phyloP scores from a whole-genome alignment of 2,888 invertebrate genomes.

The Thymelicus sylvestris region DNA sequence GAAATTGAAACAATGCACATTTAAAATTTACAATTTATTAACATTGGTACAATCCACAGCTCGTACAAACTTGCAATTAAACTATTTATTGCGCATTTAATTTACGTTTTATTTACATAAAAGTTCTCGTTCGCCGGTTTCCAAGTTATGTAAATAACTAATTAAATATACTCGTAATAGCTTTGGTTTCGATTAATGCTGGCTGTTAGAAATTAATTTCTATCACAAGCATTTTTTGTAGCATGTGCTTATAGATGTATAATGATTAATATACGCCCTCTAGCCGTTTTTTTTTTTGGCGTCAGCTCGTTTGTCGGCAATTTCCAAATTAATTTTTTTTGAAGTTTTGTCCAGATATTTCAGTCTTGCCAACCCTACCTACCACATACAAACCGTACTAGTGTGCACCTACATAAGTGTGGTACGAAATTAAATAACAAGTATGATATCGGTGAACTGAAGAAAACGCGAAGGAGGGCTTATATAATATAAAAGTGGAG shows the following conservation, averaged over 20 bases:
- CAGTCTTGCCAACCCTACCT: too few relatives aligned
- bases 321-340: too few relatives aligned
- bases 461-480: slow-evolving; percentile 9
- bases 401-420: too few relatives aligned
- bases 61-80: slow-evolving; percentile 22
- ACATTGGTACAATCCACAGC: slow-evolving; percentile 5
- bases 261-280: too few relatives aligned
- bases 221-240: not conserved
- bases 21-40: slow-evolving; percentile 23
- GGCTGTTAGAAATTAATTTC: slow-evolving; percentile 21
- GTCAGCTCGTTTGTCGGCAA: too few relatives aligned
- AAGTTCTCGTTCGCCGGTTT: slow-evolving; percentile 16
- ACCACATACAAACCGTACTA: too few relatives aligned
- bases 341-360: too few relatives aligned
- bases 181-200: slow-evolving; percentile 17
- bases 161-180: slow-evolving; percentile 24
- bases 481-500: slow-evolving; percentile 20
- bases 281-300: too few relatives aligned
- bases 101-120: slow-evolving; percentile 33
- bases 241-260: too few relatives aligned
- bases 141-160: slow-evolving; percentile 17
- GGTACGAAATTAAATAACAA: too few relatives aligned
- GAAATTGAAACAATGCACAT: slow-evolving; percentile 8
- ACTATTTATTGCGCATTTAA: slow-evolving; percentile 22
- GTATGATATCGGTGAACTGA: not conserved